Evolutionary conservation across 2,797 vertebrate species (phyloP).

Genomic region (Cryptoprocta ferox): DNA sequence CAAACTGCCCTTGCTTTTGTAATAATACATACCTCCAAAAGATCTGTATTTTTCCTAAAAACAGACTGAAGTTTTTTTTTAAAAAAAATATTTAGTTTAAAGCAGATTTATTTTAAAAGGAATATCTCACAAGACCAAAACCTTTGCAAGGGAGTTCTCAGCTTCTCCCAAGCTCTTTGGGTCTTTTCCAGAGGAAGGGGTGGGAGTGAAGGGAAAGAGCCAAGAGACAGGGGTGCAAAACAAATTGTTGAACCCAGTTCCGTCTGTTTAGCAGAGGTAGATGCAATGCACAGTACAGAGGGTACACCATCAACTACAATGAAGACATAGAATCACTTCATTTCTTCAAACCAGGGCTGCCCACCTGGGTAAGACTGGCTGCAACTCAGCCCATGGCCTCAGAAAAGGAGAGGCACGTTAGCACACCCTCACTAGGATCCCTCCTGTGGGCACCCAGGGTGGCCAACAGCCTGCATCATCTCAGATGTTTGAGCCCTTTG

Average conservation of each 20-base stretch:
- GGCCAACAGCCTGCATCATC: not conserved
- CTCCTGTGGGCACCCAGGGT: not conserved
- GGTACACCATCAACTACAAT: not conserved
- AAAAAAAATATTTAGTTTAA: conserved; percentile 56
- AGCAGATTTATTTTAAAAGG: conserved; percentile 72
- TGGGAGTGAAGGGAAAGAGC: not conserved
- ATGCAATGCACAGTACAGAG: rapidly evolving
- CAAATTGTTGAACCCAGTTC: not conserved
- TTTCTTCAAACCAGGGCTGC: not conserved
- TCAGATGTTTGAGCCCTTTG: not conserved
- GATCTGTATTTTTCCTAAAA: conserved; percentile 69
- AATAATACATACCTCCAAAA: conserved; percentile 72
- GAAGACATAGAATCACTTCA: not conserved
- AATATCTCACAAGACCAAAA: conserved; percentile 52
- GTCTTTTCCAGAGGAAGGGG: not conserved
- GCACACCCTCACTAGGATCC: not conserved
- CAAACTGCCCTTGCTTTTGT: conserved; percentile 66
- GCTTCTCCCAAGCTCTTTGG: not conserved
- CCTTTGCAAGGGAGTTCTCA: not conserved
- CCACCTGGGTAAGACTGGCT: not conserved
- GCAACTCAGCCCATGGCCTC: not conserved
- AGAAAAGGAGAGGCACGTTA: not conserved
- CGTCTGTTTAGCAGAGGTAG: not conserved
- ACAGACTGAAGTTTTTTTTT: conserved; percentile 35
- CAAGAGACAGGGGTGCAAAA: not conserved